Evolutionary conservation across 1,140 invertebrate species (phyloP).

Genomic region (Telenomus remus): DNA sequence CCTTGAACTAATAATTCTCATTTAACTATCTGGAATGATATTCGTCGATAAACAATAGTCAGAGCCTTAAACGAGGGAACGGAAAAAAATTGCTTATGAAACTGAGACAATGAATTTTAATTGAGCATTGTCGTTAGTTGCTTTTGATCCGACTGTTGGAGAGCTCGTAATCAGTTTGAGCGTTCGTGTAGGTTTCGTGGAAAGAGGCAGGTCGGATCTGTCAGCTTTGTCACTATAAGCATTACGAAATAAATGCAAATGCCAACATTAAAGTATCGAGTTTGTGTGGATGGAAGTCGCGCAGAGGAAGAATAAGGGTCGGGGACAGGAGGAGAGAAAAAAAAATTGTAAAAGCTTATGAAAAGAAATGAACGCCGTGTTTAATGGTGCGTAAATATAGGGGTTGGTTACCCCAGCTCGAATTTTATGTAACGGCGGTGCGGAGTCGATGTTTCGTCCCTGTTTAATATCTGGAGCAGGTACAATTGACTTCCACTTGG

Average conservation of each 20-base stretch:
- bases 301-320: conserved; percentile 39
- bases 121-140: conserved; percentile 33
- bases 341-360: conserved; percentile 56
- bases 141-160: conserved; percentile 8
- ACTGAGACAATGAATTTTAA: conserved; percentile 51
- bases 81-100: conserved; percentile 13
- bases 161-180: background rate
- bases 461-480: conserved; percentile 66
- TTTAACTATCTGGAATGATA: conserved; percentile 38
- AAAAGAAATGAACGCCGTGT: conserved; percentile 70
- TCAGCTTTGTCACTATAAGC: conserved; percentile 35
- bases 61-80: background rate
- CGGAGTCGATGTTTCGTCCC: conserved; percentile 28
- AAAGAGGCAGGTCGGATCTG: conserved; percentile 35
- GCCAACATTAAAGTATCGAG: conserved; percentile 36
- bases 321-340: conserved; percentile 16
- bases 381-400: conserved; percentile 73
- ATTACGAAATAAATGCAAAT: conserved; percentile 60
- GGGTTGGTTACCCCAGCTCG: conserved; percentile 22
- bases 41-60: conserved; percentile 30
- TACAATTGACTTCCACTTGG: conserved; percentile 69
- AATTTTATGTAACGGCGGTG: conserved; percentile 45
- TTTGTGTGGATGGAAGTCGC: conserved; percentile 9
- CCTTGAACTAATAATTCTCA: conserved; percentile 11
- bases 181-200: conserved; percentile 22